Evolutionary conservation across 53 echinoderm and acorn worm genomes (phyloP).

Genomic region (Holothuria leucospilota): DNA sequence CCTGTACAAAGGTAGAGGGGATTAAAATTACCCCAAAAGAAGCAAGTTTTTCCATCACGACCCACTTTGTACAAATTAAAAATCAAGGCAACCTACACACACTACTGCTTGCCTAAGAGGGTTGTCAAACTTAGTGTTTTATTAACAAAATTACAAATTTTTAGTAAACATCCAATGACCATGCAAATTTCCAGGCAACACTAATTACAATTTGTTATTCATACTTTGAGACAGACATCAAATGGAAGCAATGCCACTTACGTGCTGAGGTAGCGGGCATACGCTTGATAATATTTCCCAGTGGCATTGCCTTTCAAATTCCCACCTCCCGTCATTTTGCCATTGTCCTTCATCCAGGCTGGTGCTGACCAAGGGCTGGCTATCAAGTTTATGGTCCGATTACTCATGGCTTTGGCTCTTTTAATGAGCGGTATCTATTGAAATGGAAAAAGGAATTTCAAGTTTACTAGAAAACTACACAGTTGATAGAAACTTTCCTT

Average conservation of each 20-base stretch:
- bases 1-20: too few species aligned
- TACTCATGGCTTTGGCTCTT: slow-evolving; percentile 70
- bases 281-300: slow-evolving; percentile 85
- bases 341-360: slow-evolving; percentile 94
- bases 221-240: too few species aligned
- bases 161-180: too few species aligned
- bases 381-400: slow-evolving; percentile 60
- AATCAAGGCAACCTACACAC: too few species aligned
- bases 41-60: too few species aligned
- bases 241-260: slow-evolving; percentile 16
- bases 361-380: slow-evolving; percentile 96
- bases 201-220: too few species aligned
- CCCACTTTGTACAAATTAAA: too few species aligned
- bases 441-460: not conserved
- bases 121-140: too few species aligned
- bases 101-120: too few species aligned
- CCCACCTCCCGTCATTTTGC: slow-evolving; percentile 71
- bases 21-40: too few species aligned
- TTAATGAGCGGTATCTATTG: slow-evolving; percentile 86
- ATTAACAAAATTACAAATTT: too few species aligned
- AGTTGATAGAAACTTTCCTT: not conserved
- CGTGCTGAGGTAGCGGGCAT: slow-evolving; percentile 84
- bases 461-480: not conserved
- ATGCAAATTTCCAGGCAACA: too few species aligned
- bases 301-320: slow-evolving; percentile 74